Conservation (phyloP, 2,888 invertebrate species). For the Eugnorisma glareosa region DNA sequence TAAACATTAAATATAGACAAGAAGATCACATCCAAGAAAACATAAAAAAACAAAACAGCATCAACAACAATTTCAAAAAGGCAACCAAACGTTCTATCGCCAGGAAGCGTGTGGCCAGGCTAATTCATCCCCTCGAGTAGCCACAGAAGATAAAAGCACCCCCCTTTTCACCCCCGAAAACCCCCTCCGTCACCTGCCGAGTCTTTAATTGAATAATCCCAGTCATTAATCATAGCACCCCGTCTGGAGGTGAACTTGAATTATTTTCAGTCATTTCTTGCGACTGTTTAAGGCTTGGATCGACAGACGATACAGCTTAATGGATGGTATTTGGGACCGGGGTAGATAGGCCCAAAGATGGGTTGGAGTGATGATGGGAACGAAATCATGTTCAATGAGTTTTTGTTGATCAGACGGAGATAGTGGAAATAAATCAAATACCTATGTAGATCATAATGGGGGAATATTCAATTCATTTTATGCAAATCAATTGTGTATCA, state of each 20-base stretch:
- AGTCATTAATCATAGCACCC: slow-evolving; percentile 89
- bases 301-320: slow-evolving; percentile 60
- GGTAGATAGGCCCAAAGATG: slow-evolving; percentile 6
- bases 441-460: too few relatives aligned
- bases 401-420: neutral
- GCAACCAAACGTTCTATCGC: slow-evolving; percentile 75
- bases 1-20: neutral
- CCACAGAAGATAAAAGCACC: slow-evolving; percentile 78
- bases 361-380: neutral
- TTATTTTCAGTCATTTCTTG: slow-evolving; percentile 85
- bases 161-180: slow-evolving; percentile 52
- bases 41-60: slow-evolving; percentile 1
- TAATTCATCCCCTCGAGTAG: slow-evolving; percentile 80
- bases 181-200: slow-evolving; percentile 84
- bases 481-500: neutral
- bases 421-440: neutral
- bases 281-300: slow-evolving; percentile 63
- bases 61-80: slow-evolving; percentile 64
- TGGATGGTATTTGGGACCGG: slow-evolving; percentile 25
- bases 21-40: neutral
- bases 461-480: neutral
- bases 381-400: neutral
- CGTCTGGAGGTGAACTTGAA: slow-evolving; percentile 88
- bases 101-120: slow-evolving; percentile 75
- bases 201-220: slow-evolving; percentile 91